These are phyloP conservation scores for Delphinapterus leucas DNA, from an alignment of 2,113 vertebrate genomes.

Conservation along the genomic window DNA sequence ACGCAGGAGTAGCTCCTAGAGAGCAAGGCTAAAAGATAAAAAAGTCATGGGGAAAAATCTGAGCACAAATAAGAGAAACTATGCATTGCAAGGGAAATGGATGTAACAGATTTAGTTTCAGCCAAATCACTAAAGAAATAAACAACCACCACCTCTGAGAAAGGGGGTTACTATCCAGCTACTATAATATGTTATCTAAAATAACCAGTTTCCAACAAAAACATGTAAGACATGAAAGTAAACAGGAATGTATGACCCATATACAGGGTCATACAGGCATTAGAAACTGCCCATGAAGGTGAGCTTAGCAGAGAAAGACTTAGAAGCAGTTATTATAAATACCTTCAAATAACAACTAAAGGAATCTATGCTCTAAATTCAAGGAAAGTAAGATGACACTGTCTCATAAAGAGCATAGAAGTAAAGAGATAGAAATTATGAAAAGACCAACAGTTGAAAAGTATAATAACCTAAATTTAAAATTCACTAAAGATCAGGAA, in stretches of 20 bases:
- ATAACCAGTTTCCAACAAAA: neutral
- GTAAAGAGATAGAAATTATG: neutral
- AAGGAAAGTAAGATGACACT: neutral
- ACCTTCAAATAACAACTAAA: neutral
- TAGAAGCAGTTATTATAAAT: neutral
- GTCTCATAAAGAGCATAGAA: neutral
- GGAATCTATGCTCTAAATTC: neutral
- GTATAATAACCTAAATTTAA: neutral
- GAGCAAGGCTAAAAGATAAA: neutral
- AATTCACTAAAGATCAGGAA: neutral
- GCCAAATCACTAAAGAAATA: neutral
- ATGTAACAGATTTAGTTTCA: neutral
- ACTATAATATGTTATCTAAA: neutral
- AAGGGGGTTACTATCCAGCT: neutral
- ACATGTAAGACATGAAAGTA: neutral
- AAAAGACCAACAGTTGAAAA: neutral
- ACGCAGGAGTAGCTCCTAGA: neutral
- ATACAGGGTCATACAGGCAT: neutral
- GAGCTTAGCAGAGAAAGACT: neutral
- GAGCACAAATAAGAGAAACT: neutral
- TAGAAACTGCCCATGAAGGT: neutral
- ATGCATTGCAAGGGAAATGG: neutral
- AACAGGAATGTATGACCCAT: neutral
- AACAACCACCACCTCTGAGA: neutral
- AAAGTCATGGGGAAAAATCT: neutral